A percentile compares a stretch with the other conserved stretches of the same genome.
Evolutionary conservation across 2,797 vertebrate species (phyloP).

Genomic region (Serranus cabrilla): DNA sequence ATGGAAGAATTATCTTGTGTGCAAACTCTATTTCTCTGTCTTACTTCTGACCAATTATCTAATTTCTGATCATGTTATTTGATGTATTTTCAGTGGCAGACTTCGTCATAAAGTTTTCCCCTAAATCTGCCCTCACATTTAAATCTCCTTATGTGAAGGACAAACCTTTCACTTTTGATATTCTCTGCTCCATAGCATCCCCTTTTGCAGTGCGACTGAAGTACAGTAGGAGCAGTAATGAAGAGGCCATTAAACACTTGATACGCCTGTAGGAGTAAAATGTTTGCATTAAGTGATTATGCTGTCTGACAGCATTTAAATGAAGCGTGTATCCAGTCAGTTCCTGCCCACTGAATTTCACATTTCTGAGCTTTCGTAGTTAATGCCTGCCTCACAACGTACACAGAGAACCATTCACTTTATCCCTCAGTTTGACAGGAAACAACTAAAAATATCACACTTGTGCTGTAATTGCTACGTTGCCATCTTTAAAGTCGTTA

Average conservation of each 20-base stretch:
- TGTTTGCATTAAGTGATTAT: constrained; percentile 47
- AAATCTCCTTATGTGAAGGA: background rate
- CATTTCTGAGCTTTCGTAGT: constrained; percentile 61
- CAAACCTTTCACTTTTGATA: background rate
- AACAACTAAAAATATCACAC: constrained; percentile 88
- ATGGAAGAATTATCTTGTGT: too few species aligned
- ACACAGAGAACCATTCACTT: constrained; percentile 81
- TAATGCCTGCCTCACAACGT: constrained; percentile 65
- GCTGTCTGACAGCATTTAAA: constrained; percentile 46
- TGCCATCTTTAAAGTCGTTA: constrained; percentile 84
- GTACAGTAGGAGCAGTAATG: constrained; percentile 29
- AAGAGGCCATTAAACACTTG: constrained; percentile 46
- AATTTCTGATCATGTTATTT: background rate
- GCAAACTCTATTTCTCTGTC: too few species aligned
- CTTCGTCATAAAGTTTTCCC: background rate
- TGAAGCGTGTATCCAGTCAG: constrained; percentile 48
- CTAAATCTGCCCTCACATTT: background rate
- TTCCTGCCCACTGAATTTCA: constrained; percentile 49
- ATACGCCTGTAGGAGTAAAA: constrained; percentile 29
- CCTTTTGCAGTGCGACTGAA: constrained; percentile 8
- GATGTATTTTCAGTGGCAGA: background rate
- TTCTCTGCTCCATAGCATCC: background rate
- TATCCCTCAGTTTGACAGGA: constrained; percentile 82
- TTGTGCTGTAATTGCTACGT: constrained; percentile 84
- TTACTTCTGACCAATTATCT: background rate